Conservation (phyloP, 2,888 invertebrate genomes). For the Eristalis pertinax region DNA sequence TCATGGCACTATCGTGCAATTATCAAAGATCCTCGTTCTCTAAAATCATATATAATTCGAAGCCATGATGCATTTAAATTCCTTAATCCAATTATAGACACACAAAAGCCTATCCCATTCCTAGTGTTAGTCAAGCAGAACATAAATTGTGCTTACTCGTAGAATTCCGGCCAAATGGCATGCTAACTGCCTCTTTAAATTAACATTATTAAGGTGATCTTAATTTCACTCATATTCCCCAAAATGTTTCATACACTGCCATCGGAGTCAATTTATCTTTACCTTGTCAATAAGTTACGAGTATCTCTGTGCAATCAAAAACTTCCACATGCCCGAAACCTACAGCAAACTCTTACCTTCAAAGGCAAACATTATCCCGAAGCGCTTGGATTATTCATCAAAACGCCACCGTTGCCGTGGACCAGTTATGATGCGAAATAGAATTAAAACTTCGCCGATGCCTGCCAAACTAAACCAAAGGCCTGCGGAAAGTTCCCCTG, state of each 20-base stretch:
- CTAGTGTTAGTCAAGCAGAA: too few species aligned
- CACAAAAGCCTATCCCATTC: too few species aligned
- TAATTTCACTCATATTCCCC: neutral
- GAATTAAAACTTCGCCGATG: constrained; percentile 62
- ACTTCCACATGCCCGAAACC: constrained; percentile 33
- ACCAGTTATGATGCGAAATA: constrained; percentile 53
- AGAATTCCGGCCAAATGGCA: neutral
- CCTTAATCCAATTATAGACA: too few species aligned
- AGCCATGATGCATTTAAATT: too few species aligned
- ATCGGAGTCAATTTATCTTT: constrained; percentile 23
- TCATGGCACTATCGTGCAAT: too few species aligned
- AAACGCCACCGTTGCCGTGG: constrained; percentile 23
- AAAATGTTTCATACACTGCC: neutral
- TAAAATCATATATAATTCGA: too few species aligned
- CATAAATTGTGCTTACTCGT: too few species aligned
- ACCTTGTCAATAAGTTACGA: constrained; percentile 23
- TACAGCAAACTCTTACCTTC: constrained; percentile 20
- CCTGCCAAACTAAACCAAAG: constrained; percentile 18
- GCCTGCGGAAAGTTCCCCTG: constrained; percentile 30
- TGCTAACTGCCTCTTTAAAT: neutral
- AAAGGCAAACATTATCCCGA: constrained; percentile 47
- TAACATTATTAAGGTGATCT: neutral
- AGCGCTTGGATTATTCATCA: constrained; percentile 61
- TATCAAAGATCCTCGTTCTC: too few species aligned
- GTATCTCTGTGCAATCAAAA: constrained; percentile 25